Conservation (phyloP, 2,113 vertebrate genomes). For the Protobothrops flavoviridis region DNA sequence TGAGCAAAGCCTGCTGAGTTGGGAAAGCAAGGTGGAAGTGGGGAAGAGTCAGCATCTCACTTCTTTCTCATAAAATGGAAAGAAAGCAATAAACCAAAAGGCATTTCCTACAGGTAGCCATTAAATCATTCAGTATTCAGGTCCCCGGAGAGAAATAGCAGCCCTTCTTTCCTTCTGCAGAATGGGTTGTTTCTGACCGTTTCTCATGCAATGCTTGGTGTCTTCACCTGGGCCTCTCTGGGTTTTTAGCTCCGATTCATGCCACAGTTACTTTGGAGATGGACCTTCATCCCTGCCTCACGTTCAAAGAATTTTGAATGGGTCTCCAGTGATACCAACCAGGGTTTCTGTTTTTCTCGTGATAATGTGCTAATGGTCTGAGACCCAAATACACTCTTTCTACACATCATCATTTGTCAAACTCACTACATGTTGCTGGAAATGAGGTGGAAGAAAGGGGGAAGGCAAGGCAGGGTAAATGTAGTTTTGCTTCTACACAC, state of each 20-base stretch:
- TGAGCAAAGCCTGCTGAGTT: conserved; percentile 10
- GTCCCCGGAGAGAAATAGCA: conserved; percentile 57
- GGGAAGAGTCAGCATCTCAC: conserved; percentile 40
- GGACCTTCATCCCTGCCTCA: conserved; percentile 70
- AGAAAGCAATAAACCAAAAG: conserved; percentile 72
- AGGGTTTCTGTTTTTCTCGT: conserved; percentile 71
- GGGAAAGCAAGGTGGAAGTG: conserved; percentile 27
- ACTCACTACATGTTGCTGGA: conserved; percentile 64
- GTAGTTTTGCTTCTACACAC: conserved; percentile 59
- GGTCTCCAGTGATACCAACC: conserved; percentile 63
- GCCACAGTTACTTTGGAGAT: conserved; percentile 50
- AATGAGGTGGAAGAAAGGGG: neutral
- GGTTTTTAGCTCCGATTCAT: conserved; percentile 50
- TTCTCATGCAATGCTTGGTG: conserved; percentile 62
- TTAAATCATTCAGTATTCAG: conserved; percentile 77
- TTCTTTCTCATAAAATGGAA: conserved; percentile 37
- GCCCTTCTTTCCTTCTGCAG: conserved; percentile 71
- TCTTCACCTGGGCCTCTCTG: conserved; percentile 68
- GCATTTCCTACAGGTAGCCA: conserved; percentile 80
- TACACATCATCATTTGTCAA: conserved; percentile 76
- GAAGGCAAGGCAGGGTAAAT: conserved; percentile 21
- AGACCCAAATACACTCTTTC: conserved; percentile 71
- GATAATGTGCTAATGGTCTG: conserved; percentile 80
- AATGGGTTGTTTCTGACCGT: conserved; percentile 62
- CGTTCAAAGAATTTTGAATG: conserved; percentile 63